Evolutionary conservation across 2,113 vertebrate genomes (phyloP).

Genomic region (Cathartes aura): DNA sequence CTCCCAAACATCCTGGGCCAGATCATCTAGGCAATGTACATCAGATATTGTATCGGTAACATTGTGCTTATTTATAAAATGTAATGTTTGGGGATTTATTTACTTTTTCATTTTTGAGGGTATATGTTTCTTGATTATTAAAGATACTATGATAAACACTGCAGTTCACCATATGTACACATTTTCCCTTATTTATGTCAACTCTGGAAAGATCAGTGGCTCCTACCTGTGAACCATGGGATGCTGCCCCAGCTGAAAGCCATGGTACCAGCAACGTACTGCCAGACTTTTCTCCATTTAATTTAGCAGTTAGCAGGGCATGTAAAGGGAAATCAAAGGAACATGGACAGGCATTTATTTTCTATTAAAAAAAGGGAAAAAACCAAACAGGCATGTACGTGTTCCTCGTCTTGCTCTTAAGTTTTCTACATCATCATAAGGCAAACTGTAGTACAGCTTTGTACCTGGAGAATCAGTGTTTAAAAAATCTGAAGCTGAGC

Average conservation of each 20-base stretch:
- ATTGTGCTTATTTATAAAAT: constrained; percentile 12
- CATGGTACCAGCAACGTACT: not conserved
- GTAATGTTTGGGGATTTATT: not conserved
- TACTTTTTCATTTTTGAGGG: not conserved
- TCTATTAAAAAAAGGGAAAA: constrained; percentile 8
- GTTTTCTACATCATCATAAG: constrained; percentile 64
- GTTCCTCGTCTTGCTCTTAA: constrained; percentile 13
- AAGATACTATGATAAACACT: constrained; percentile 30
- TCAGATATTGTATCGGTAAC: not conserved
- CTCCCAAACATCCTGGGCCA: not conserved
- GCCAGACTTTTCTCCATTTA: constrained; percentile 31
- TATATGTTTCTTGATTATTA: constrained; percentile 27
- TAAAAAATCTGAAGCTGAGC: constrained; percentile 59
- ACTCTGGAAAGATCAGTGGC: not conserved
- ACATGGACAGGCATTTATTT: not conserved
- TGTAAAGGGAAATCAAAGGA: constrained; percentile 16
- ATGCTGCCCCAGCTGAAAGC: constrained; percentile 38
- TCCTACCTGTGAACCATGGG: not conserved
- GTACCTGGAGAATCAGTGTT: constrained; percentile 58
- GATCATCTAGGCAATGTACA: not conserved
- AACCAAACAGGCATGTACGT: not conserved
- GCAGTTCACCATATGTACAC: constrained; percentile 20
- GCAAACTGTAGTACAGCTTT: constrained; percentile 68
- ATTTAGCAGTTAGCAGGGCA: constrained; percentile 41
- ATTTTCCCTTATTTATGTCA: constrained; percentile 47